Percentiles rank a stretch among this genome's conserved stretches.
phyloP scores from a whole-genome alignment of 2,797 vertebrate genomes.

The Harpagifer antarcticus region DNA sequence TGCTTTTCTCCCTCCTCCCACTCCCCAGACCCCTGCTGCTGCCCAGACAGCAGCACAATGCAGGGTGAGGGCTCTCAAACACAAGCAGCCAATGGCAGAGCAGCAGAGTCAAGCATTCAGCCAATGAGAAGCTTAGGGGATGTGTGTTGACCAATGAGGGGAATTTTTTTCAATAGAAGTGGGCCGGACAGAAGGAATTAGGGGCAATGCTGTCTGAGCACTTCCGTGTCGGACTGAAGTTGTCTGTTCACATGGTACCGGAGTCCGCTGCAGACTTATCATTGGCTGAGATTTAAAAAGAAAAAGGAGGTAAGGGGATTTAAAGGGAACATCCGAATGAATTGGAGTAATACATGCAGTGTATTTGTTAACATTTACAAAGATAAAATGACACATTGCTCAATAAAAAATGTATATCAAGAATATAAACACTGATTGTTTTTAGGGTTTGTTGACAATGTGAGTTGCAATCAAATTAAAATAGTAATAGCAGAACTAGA shows the following conservation, averaged over 20 bases:
- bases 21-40: conserved; percentile 72
- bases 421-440: not conserved
- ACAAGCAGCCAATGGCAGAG: conserved; percentile 65
- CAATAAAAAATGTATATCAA: not conserved
- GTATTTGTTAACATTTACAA: not conserved
- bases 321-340: conserved; percentile 5
- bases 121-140: conserved; percentile 70
- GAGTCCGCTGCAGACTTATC: not conserved
- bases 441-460: not conserved
- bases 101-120: conserved; percentile 20
- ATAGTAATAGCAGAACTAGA: not conserved
- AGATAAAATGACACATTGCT: not conserved
- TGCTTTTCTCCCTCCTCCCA: conserved; percentile 64
- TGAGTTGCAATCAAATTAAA: not conserved
- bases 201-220: conserved; percentile 41
- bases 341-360: not conserved
- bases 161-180: conserved; percentile 8
- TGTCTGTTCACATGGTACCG: conserved; percentile 11
- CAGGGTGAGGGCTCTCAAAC: conserved; percentile 41
- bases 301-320: not conserved
- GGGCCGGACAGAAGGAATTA: conserved; percentile 73
- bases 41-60: conserved; percentile 73
- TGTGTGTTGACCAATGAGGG: conserved; percentile 66
- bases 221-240: conserved; percentile 64
- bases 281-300: conserved; percentile 5